These are phyloP conservation scores for Calidris pygmaea DNA, from an alignment of 2,113 vertebrate species.

Conservation along the genomic window DNA sequence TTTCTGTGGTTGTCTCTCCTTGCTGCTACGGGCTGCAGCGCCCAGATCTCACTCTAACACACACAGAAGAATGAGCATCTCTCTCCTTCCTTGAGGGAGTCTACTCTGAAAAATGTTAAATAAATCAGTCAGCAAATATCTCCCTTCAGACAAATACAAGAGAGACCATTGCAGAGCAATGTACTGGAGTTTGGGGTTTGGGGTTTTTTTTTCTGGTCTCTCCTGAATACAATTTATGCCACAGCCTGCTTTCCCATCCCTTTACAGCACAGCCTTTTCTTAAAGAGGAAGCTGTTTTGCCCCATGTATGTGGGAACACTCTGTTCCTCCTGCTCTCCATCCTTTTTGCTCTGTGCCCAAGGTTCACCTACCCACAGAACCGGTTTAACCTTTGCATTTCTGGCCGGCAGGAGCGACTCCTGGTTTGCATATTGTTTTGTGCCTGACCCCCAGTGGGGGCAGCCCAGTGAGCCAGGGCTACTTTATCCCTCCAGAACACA, in stretches of 20 bases:
- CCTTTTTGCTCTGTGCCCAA: neutral
- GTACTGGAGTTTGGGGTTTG: too few species aligned
- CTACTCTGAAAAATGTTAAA: neutral
- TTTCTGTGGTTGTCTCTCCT: neutral
- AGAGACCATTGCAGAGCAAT: neutral
- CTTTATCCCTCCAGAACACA: neutral
- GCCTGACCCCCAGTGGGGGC: neutral
- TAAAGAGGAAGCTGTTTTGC: neutral
- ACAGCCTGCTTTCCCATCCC: neutral
- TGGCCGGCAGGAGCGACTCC: neutral
- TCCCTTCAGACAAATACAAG: neutral
- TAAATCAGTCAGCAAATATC: neutral
- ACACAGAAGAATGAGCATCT: neutral
- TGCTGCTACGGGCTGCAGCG: neutral
- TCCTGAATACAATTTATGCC: neutral
- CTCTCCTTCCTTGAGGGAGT: neutral
- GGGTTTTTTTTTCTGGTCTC: neutral
- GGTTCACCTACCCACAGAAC: neutral
- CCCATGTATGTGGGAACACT: accelerated
- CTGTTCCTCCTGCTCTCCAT: neutral
- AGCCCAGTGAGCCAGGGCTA: neutral
- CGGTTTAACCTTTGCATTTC: neutral
- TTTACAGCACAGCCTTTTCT: neutral
- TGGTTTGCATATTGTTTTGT: neutral
- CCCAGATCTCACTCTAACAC: neutral